Base-by-base conservation (phyloP, 2,888 invertebrate species). In the Apamea crenata region DNA sequence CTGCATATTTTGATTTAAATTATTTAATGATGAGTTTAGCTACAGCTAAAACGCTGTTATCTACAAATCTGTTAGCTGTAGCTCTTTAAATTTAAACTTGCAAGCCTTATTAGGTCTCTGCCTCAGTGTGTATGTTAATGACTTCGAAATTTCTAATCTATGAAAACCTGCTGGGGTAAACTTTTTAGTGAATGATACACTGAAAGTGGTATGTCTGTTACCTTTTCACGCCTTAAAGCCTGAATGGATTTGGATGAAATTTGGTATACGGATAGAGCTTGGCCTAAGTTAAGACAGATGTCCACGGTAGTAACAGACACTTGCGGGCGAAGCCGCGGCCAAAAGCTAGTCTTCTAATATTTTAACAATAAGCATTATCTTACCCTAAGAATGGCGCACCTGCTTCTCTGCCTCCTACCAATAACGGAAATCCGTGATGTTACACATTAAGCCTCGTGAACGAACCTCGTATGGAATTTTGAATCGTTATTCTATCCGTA, bases 401-500 rank as follows among this genome's bases (percentile, higher is more conserved):
- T 74, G 86, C 53, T 36, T 85, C 68, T 74, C 69, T 73, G 84
- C 53, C 50, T 40, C 53, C 50, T 40, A 65, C 56, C 72, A 63
- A 75, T 77, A 85, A 81, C 85, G 87, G 85, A 85, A 88, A 88
- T 82, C 88, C 88, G 86, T 88, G 88, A 82, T 76, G 81, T 74
- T 85, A 84, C 75, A 87, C 81, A 85, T 87, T 77, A 73, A 80
- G 65, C 21, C 61, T 81, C 73, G 74, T 82, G 88, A 88, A 87
- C 87, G 87, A 75, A 79, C 50, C 77, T 85, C 77, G 78, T 83
- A 83, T 82, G 89, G 90, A 89, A 90, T 89, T 87, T 80, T 72
- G 82, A 85, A 84, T 89, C 87, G 90, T 82, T 87, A 88, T 81
- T 85, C 88, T 89, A 89, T 89, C 82, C 84, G 82, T 87, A 81